These are phyloP conservation scores for Corydoras sp. DNA, from an alignment of 2,113 vertebrate genomes.

Conservation along the genomic window DNA sequence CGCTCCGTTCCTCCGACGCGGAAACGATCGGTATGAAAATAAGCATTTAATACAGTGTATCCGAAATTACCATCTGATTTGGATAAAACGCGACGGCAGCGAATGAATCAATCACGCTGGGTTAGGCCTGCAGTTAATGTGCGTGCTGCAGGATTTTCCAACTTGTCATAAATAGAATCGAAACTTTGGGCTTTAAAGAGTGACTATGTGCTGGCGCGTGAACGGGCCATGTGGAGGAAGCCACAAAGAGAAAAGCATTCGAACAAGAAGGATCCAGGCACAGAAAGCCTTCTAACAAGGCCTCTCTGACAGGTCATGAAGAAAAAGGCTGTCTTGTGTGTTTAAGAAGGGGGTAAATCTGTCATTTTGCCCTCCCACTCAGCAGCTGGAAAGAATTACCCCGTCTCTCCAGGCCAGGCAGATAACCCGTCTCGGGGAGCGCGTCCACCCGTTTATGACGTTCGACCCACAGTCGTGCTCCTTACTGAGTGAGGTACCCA, in stretches of 20 bases:
- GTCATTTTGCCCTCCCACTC: conserved; percentile 56
- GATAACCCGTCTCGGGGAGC: conserved; percentile 56
- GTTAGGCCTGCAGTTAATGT: too few species aligned
- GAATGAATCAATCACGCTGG: too few species aligned
- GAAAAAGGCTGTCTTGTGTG: conserved; percentile 58
- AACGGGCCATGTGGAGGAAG: too few species aligned
- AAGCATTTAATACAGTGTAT: background rate
- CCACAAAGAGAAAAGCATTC: conserved; percentile 29
- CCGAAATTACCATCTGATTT: too few species aligned
- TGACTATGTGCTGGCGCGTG: background rate
- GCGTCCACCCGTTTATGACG: conserved; percentile 23
- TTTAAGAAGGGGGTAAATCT: conserved; percentile 70
- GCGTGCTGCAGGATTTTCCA: too few species aligned
- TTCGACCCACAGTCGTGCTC: conserved; percentile 9
- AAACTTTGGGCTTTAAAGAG: background rate
- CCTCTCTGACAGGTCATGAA: conserved; percentile 58
- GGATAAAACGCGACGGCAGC: too few species aligned
- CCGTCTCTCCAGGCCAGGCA: conserved; percentile 51
- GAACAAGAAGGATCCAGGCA: conserved; percentile 46
- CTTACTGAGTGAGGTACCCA: background rate
- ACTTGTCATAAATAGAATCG: too few species aligned
- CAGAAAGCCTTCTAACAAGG: conserved; percentile 59
- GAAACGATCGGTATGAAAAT: background rate
- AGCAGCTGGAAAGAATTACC: conserved; percentile 71
- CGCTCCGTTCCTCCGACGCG: background rate